Base-by-base conservation (phyloP, 2,113 vertebrate species). In the Triplophysa dalaica region DNA sequence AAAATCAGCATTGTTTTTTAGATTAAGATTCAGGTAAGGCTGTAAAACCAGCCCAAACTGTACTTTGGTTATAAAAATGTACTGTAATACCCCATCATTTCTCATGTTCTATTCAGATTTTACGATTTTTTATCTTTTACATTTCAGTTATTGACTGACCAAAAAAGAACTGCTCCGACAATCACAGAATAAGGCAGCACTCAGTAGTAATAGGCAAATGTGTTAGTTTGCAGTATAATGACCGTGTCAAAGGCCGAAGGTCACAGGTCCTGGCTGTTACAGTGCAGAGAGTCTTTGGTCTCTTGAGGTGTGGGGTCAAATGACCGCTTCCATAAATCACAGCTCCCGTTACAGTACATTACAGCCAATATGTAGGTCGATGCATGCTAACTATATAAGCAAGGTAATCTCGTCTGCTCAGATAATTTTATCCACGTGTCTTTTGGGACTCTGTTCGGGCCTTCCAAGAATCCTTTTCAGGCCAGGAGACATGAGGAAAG, bases 401-500 rank as follows among this genome's bases (percentile, higher is more conserved):
- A 74, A 68, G 38, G 43, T 77, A 58, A 41, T 78, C 54, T 48
- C 16, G 70, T 48, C 21, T 8, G 2, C 21, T 69, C 56, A 3
- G 58, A 29, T n/a, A 4, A 4, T 2, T 33, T 38, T 24, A 56
- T 86, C 56, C 41, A 8, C 66, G 61, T 72, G 89, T 81, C 85
- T 94, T 94, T 89, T 92, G 63, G 93, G 87, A 77, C 88, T 92
- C 58, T 92, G 90, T 24, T 91, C 90, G 82, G 93, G 92, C 86
- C 94, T 94, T 78, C 92, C 92, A 83, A 98, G 91, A 87, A 97
- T 94, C 77, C 92, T 90, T 79, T 95, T 95, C 64, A 98, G 92
- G 77, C 91, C 93, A 10, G 94, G 93, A 69, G 95, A 94, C 93
- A 97, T 94, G 92, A 94, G 94, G 93, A 95, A 98, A 50, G 96